phyloP scores from a whole-genome alignment of 2,888 invertebrate genomes.

The Epistrophella euchroma region DNA sequence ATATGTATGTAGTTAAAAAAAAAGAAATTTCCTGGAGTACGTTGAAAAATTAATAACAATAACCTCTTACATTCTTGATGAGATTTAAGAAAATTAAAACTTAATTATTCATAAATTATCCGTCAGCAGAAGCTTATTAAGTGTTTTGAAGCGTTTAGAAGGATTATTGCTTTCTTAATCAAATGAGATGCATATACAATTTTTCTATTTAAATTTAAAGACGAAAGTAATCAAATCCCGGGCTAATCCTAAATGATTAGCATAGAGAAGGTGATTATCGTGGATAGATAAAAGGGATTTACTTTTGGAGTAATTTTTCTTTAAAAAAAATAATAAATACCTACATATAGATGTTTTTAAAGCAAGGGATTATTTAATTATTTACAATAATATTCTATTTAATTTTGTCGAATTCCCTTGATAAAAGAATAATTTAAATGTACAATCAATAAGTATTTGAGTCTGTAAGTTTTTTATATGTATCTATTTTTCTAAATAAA shows the following conservation, averaged over 20 bases:
- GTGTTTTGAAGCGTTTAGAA: slow-evolving; percentile 6
- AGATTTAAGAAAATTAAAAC: neutral
- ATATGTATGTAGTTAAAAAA: neutral
- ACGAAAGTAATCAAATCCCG: slow-evolving; percentile 8
- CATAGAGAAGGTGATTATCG: slow-evolving; percentile 24
- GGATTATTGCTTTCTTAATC: neutral
- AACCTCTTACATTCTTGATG: slow-evolving; percentile 1
- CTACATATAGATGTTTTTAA: neutral
- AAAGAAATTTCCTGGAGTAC: neutral
- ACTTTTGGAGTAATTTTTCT: neutral
- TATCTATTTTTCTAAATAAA: too few species aligned
- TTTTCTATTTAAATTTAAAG: neutral
- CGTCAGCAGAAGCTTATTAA: neutral
- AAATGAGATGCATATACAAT: neutral
- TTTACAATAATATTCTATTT: neutral
- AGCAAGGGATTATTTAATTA: neutral
- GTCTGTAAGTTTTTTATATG: too few species aligned
- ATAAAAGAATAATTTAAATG: slow-evolving; percentile 5
- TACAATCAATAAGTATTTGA: too few species aligned
- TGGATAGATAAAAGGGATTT: slow-evolving; percentile 8
- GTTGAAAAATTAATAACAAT: neutral
- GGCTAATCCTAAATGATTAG: slow-evolving; percentile 13
- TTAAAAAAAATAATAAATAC: neutral
- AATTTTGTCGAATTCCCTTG: neutral
- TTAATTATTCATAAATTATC: slow-evolving; percentile 6